Evolutionary conservation across 2,888 invertebrate genomes (phyloP).

Genomic region (Sycophila texana): DNA sequence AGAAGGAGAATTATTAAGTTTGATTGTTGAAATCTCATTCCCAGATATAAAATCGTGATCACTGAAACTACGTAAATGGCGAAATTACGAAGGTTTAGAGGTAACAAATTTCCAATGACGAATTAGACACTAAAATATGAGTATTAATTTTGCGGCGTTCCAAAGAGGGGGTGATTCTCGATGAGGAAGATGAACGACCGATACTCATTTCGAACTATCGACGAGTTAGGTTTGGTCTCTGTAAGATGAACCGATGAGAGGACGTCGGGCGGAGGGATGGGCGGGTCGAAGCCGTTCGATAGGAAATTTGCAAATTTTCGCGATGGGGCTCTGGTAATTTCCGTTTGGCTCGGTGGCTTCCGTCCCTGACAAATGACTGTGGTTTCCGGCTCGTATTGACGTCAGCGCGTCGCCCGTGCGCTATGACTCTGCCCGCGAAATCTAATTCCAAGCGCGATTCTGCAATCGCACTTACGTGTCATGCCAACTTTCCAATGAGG

Average conservation of each 20-base stretch:
- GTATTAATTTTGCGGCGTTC: no score
- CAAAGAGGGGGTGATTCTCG: background rate
- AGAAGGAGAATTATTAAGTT: no score
- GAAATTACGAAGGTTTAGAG: no score
- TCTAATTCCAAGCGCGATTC: slow-evolving; percentile 49
- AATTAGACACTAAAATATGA: no score
- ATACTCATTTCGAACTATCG: slow-evolving; percentile 44
- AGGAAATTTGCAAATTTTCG: slow-evolving; percentile 75
- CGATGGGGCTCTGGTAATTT: slow-evolving; percentile 72
- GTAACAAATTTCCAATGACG: no score
- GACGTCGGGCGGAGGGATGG: background rate
- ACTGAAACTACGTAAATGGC: no score
- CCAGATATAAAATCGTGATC: no score
- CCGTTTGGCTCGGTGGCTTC: slow-evolving; percentile 72
- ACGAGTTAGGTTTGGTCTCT: slow-evolving; percentile 10
- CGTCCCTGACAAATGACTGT: slow-evolving; percentile 74
- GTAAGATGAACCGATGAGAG: slow-evolving; percentile 18
- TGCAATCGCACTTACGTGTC: slow-evolving; percentile 32
- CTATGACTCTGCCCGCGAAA: slow-evolving; percentile 14
- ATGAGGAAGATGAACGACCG: slow-evolving; percentile 1
- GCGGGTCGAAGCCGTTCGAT: background rate
- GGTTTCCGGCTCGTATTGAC: slow-evolving; percentile 72
- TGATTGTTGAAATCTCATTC: no score
- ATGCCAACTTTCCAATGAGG: slow-evolving; percentile 31
- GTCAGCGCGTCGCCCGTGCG: slow-evolving; percentile 50